These are phyloP conservation scores for Pterocles orientalis DNA, from an alignment of 2,113 vertebrate genomes.

Conservation along the genomic window DNA sequence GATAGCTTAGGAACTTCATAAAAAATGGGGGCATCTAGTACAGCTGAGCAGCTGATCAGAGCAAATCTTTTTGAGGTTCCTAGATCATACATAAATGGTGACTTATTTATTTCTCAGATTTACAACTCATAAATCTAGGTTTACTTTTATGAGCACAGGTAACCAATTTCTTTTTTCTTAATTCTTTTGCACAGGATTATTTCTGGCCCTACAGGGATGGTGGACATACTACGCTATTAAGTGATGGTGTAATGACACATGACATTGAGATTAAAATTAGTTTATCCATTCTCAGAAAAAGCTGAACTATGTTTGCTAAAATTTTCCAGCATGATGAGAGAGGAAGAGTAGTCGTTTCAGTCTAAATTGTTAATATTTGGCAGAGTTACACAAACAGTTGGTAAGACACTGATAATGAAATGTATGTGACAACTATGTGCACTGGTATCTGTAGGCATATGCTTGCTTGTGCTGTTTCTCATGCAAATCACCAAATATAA, in stretches of 20 bases:
- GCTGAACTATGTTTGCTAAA: background rate
- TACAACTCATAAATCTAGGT: background rate
- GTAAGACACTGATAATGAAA: background rate
- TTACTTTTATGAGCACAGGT: background rate
- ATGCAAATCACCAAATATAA: background rate
- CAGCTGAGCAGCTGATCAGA: background rate
- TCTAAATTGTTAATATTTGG: background rate
- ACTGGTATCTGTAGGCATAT: rapidly evolving
- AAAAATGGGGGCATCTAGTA: background rate
- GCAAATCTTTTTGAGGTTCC: background rate
- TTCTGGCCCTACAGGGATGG: background rate
- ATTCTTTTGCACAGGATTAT: background rate
- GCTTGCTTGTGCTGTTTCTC: background rate
- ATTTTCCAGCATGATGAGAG: background rate
- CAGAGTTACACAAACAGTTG: background rate
- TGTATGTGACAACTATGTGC: background rate
- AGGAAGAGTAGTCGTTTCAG: background rate
- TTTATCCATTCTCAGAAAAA: background rate
- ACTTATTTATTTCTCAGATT: background rate
- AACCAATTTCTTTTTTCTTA: background rate
- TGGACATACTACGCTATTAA: background rate
- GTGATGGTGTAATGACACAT: background rate
- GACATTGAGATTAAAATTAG: no score
- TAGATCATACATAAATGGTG: background rate
- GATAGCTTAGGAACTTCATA: background rate